Conservation (phyloP, 2,113 vertebrate species). For the Apteryx owenii region DNA sequence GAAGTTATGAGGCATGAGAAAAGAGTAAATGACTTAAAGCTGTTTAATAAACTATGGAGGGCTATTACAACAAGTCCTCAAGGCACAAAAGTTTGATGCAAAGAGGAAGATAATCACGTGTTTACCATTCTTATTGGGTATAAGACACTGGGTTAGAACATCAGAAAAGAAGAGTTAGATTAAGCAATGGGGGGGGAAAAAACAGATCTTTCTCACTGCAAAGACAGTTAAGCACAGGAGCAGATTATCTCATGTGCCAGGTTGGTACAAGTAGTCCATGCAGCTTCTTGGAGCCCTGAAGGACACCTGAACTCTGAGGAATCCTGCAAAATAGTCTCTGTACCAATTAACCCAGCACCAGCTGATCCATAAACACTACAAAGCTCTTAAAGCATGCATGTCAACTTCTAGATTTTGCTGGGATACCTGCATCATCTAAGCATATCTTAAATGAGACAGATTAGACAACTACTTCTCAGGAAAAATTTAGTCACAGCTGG, state of each 20-base stretch:
- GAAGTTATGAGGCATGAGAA: neutral
- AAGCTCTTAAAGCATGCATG: no score
- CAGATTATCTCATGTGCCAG: neutral
- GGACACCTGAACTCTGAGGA: neutral
- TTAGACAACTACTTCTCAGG: neutral
- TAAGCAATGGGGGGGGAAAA: neutral
- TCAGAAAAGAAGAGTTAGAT: neutral
- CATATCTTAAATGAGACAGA: neutral
- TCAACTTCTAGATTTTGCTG: no score
- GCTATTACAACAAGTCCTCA: neutral
- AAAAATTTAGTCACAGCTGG: neutral
- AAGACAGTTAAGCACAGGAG: neutral
- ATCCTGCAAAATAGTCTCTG: neutral
- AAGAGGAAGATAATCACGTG: neutral
- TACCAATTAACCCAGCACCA: neutral
- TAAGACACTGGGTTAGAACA: neutral
- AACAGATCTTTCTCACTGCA: neutral
- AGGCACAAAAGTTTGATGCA: neutral
- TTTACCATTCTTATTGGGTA: neutral
- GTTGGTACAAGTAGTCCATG: neutral
- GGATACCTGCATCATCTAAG: no score
- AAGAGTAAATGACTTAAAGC: neutral
- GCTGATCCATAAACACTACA: neutral
- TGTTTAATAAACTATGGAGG: neutral
- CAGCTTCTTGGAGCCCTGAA: neutral